Evolutionary conservation across 2,113 vertebrate species (phyloP).

Genomic region (Plestiodon gilberti): DNA sequence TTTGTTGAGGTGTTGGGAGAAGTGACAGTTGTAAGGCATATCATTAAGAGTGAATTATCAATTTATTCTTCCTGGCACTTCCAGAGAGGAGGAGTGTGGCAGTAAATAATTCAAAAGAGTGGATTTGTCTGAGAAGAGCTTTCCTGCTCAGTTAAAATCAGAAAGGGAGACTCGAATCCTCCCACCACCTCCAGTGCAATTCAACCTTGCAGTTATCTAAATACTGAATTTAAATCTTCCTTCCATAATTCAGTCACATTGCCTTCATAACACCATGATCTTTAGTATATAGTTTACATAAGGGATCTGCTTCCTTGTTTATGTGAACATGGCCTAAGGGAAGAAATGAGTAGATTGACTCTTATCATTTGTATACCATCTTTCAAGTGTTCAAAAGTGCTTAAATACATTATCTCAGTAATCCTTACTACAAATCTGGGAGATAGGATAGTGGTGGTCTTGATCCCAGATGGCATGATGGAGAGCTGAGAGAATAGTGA

Average conservation of each 20-base stretch:
- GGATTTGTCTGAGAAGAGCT: neutral
- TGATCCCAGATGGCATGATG: neutral
- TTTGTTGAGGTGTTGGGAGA: neutral
- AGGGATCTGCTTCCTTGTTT: neutral
- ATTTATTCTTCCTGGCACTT: neutral
- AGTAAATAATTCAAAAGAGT: neutral
- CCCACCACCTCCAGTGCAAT: neutral
- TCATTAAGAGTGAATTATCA: neutral
- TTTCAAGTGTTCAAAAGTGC: neutral
- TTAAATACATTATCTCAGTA: neutral
- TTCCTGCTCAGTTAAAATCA: neutral
- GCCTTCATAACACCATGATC: neutral
- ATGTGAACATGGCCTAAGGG: neutral
- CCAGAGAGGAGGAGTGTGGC: neutral
- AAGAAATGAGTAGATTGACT: neutral
- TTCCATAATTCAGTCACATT: neutral
- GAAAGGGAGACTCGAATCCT: neutral
- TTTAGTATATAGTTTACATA: neutral
- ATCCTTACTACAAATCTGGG: neutral
- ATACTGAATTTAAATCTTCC: neutral
- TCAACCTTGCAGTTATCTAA: neutral
- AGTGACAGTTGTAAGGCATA: neutral
- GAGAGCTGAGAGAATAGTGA: neutral
- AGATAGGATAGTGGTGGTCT: neutral
- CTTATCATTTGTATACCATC: neutral